A percentile compares a stretch with the other conserved stretches of the same genome.
Conservation (phyloP, 2,888 invertebrate genomes). For the Platycheirus albimanus region DNA sequence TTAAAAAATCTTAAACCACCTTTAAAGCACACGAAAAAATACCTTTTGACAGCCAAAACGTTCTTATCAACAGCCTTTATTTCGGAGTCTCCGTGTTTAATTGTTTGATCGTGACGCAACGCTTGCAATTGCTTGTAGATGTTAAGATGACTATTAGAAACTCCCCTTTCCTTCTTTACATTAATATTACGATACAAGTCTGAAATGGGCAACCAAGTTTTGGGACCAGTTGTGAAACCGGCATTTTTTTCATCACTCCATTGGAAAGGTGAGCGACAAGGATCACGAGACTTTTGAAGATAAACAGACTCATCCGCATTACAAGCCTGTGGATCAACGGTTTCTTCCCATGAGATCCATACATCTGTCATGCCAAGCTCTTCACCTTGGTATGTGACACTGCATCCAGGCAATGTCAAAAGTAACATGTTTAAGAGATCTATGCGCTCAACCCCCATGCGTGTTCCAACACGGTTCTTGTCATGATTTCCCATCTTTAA, state of each 20-base stretch:
- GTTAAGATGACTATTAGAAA: constrained; percentile 84
- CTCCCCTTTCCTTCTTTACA: constrained; percentile 83
- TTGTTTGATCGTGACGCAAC: constrained; percentile 82
- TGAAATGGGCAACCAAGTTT: constrained; percentile 83
- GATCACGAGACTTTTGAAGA: constrained; percentile 85
- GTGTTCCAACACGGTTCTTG: constrained; percentile 84
- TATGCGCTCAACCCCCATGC: constrained; percentile 86
- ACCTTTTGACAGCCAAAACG: constrained; percentile 83
- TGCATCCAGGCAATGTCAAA: constrained; percentile 91
- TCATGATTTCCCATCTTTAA: constrained; percentile 20
- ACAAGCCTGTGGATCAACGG: constrained; percentile 86
- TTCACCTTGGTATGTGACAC: constrained; percentile 93
- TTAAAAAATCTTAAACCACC: constrained; percentile 2
- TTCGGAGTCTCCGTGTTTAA: constrained; percentile 84
- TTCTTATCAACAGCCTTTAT: constrained; percentile 79
- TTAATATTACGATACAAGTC: constrained; percentile 85
- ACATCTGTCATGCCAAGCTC: constrained; percentile 91
- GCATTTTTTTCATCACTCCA: constrained; percentile 84
- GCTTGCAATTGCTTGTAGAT: constrained; percentile 84
- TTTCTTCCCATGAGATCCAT: constrained; percentile 85
- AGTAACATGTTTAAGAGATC: constrained; percentile 90
- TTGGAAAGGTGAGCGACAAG: constrained; percentile 86
- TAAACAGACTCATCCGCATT: constrained; percentile 86
- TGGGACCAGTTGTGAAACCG: constrained; percentile 79
- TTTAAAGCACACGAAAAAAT: background rate